A percentile compares a stretch with the other conserved stretches of the same genome.
Evolutionary conservation across 2,888 invertebrate species (phyloP).

Genomic region (Lamellibrachia satsuma): DNA sequence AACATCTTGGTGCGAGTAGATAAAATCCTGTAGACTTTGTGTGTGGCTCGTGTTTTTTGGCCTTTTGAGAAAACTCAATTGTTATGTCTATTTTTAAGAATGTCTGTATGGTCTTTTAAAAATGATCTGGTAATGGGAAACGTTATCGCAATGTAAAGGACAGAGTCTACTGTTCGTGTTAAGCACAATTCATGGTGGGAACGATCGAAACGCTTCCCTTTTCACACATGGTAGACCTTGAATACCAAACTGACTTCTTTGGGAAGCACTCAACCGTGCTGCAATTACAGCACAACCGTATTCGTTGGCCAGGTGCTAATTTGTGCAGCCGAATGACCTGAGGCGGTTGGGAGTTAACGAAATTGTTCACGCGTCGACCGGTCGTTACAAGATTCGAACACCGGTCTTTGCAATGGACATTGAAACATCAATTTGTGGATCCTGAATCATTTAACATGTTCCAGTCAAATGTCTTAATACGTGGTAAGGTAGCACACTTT

Average conservation of each 20-base stretch:
- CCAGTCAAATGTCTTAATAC: too few relatives aligned
- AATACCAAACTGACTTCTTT: not conserved
- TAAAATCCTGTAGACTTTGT: not conserved
- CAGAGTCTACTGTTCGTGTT: not conserved
- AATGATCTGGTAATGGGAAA: not conserved
- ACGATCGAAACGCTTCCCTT: not conserved
- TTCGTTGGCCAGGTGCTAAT: not conserved
- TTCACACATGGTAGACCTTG: not conserved
- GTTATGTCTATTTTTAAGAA: not conserved
- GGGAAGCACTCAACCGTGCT: not conserved
- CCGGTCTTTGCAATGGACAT: not conserved
- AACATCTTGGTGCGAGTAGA: not conserved
- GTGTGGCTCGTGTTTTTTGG: not conserved
- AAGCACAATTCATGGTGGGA: not conserved
- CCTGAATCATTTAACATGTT: not conserved
- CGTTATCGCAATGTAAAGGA: not conserved
- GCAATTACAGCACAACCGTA: not conserved
- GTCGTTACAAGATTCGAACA: not conserved
- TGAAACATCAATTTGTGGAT: not conserved
- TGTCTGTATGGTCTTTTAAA: not conserved
- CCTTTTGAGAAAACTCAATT: not conserved
- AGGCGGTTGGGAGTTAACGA: not conserved
- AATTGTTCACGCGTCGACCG: not conserved
- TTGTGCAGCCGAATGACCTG: not conserved
- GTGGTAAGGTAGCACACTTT: too few relatives aligned